Base-by-base conservation (phyloP, 2,888 invertebrate genomes). In the Epirrhoe alternata region DNA sequence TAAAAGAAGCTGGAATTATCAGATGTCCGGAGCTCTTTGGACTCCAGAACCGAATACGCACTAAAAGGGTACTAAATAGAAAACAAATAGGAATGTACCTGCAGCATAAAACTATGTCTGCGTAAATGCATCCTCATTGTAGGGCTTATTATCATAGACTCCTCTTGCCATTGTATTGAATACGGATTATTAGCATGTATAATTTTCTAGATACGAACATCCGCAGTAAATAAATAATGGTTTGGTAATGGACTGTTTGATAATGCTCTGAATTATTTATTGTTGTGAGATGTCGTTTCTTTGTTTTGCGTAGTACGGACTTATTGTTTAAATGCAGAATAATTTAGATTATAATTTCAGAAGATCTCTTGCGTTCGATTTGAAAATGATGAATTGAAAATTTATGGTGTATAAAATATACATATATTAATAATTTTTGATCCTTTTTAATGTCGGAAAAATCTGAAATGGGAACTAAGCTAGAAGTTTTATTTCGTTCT, bases 101-200 rank as follows among this genome's bases (percentile, higher is more conserved):
- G 17, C 10, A 54, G n/a, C n/a, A n/a, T n/a, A 54, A 17, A 7
- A 33, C 61, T 57, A 47, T 38, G 38, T 62, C 24, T 24, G 38
- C 55, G 45, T 54, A 8, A 62, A 61, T 31, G 47, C 24, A 12
- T 31, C 35, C 49, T 79, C 82, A 85, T 85, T 87, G 64, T 64
- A 50, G 63, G 59, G 70, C 79, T 78, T 78, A 82, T 83, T 83
- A 82, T 78, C 81, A 83, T 82, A 79, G 73, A 60, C 65, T 79
- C 78, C 74, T 79, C 78, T 77, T 73, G 56, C 67, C 62, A 68
- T 70, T 71, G 69, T 74, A 72, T 74, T 64, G 69, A 66, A 70
- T 68, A 65, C 62, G 59, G 58, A 58, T 58, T 64, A 74, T 74
- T 74, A 72, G 70, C 71, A 74, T 74, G 71, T 72, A 62, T 74